Percentiles rank a stretch among this genome's conserved stretches.
Conservation (phyloP, 2,888 invertebrate genomes). For the Mellilla xanthometata region DNA sequence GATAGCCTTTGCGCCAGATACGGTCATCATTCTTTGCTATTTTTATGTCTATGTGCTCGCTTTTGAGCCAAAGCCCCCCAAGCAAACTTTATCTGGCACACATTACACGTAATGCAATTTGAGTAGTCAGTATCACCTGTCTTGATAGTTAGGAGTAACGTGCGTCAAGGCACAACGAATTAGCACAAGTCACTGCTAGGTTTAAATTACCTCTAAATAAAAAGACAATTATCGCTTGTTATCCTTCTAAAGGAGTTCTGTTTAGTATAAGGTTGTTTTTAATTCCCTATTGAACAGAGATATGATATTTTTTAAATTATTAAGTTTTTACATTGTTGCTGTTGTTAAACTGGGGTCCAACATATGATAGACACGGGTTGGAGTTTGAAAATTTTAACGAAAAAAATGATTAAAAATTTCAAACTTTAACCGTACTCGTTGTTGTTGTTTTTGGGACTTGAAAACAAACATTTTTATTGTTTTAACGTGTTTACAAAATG, state of each 20-base stretch:
- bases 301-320: slow-evolving; percentile 63
- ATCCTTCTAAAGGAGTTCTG: slow-evolving; percentile 76
- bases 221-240: slow-evolving; percentile 77
- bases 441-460: slow-evolving; percentile 31
- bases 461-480: slow-evolving; percentile 21
- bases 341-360: slow-evolving; percentile 75
- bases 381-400: slow-evolving; percentile 46
- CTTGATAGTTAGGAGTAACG: slow-evolving; percentile 40
- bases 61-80: too few relatives aligned
- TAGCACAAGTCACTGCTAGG: slow-evolving; percentile 60
- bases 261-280: slow-evolving; percentile 69
- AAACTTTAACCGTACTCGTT: slow-evolving; percentile 38
- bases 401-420: slow-evolving; percentile 18
- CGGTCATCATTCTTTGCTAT: too few relatives aligned
- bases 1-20: too few relatives aligned
- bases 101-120: slow-evolving; percentile 41
- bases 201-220: slow-evolving; percentile 62
- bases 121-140: slow-evolving; percentile 30
- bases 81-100: too few relatives aligned
- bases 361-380: slow-evolving; percentile 50
- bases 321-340: slow-evolving; percentile 69
- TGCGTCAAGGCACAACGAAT: slow-evolving; percentile 62
- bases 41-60: too few relatives aligned
- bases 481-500: slow-evolving; percentile 19
- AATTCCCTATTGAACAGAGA: slow-evolving; percentile 61